phyloP scores from a whole-genome alignment of 64 coral and sea anemone species.

The Montipora efflorescens region DNA sequence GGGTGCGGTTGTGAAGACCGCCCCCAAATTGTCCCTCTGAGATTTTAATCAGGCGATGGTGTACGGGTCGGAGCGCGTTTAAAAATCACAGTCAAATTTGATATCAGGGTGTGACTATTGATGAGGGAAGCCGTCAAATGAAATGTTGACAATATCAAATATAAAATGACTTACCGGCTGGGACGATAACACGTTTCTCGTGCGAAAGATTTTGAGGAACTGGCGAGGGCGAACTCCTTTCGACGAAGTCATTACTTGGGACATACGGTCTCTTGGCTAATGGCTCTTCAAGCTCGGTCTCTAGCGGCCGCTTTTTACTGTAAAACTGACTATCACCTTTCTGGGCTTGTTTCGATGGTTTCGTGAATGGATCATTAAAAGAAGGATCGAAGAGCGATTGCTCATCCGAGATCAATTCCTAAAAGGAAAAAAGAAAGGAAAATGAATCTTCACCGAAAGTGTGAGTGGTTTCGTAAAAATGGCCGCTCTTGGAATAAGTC shows the following conservation, averaged over 20 bases:
- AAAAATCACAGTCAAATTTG: constrained; percentile 26
- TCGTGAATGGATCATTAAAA: constrained; percentile 89
- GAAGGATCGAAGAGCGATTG: constrained; percentile 95
- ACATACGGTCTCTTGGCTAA: constrained; percentile 86
- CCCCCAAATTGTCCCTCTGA: not conserved
- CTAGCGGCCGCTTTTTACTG: constrained; percentile 85
- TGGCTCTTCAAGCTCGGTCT: constrained; percentile 89
- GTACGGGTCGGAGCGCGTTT: constrained; percentile 10
- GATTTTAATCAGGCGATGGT: not conserved
- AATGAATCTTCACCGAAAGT: not conserved
- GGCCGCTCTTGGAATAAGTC: not conserved
- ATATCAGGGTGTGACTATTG: constrained; percentile 63
- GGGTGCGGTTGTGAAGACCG: constrained; percentile 23
- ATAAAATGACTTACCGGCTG: constrained; percentile 79
- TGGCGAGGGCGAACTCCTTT: constrained; percentile 89
- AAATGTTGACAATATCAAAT: constrained; percentile 60
- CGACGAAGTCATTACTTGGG: constrained; percentile 91
- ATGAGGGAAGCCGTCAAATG: constrained; percentile 55
- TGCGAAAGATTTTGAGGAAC: constrained; percentile 84
- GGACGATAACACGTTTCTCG: constrained; percentile 95
- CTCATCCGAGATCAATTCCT: constrained; percentile 91
- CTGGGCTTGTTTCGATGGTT: constrained; percentile 78
- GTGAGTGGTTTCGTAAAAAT: not conserved
- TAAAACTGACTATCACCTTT: constrained; percentile 77
- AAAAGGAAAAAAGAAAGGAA: constrained; percentile 2